Evolutionary conservation across 2,113 vertebrate species (phyloP).

Genomic region (Myiozetetes cayanensis): DNA sequence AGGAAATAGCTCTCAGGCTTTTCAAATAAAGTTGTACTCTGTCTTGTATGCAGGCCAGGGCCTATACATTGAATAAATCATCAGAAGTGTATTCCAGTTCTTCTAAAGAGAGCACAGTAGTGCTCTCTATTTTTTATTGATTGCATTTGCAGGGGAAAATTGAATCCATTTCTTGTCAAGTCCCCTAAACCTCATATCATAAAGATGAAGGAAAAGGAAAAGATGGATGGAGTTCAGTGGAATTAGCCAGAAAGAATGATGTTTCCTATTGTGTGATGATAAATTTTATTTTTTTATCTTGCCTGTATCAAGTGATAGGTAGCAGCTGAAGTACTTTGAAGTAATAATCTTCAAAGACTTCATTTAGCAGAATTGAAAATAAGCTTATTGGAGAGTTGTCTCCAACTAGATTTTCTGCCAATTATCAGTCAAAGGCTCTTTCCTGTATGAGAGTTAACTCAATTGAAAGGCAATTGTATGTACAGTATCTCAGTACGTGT

Average conservation of each 20-base stretch:
- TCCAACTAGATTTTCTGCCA: constrained; percentile 9
- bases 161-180: constrained; percentile 53
- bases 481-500: background rate
- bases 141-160: constrained; percentile 61
- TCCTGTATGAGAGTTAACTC: background rate
- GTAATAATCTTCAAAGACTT: constrained; percentile 30
- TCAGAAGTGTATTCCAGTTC: constrained; percentile 32
- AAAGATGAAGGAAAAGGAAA: constrained; percentile 13
- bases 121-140: constrained; percentile 37
- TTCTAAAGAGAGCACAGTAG: constrained; percentile 28
- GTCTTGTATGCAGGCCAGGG: background rate
- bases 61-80: constrained; percentile 61
- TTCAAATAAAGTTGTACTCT: constrained; percentile 47
- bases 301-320: constrained; percentile 15
- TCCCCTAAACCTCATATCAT: constrained; percentile 18
- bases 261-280: constrained; percentile 51
- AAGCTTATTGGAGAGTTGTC: constrained; percentile 5
- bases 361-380: constrained; percentile 12
- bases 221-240: constrained; percentile 12
- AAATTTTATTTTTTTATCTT: constrained; percentile 64
- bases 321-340: constrained; percentile 45
- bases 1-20: constrained; percentile 30
- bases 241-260: constrained; percentile 56
- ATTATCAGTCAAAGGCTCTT: constrained; percentile 39
- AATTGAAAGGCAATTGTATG: background rate